Conservation (phyloP, 2,888 invertebrate species). For the Caenorhabditis sinica region DNA sequence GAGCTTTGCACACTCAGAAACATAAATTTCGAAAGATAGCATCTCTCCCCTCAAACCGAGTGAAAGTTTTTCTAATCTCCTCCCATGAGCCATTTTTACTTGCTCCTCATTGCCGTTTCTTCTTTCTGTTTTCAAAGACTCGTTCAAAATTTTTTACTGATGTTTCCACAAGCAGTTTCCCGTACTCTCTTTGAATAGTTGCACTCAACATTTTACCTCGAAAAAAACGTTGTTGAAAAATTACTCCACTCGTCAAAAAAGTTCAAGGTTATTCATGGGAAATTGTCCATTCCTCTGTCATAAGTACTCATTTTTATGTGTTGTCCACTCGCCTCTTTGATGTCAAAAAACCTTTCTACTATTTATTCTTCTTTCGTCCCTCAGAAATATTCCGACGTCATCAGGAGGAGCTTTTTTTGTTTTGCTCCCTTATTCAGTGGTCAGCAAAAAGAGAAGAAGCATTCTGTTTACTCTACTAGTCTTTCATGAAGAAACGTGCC, state of each 20-base stretch:
- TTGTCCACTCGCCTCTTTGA: neutral
- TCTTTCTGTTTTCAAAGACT: conserved; percentile 3
- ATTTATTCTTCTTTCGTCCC: neutral
- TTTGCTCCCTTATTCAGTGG: conserved; percentile 1
- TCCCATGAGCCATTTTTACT: conserved; percentile 16
- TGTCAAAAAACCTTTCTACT: neutral
- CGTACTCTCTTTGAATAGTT: neutral
- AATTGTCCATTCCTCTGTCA: neutral
- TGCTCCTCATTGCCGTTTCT: neutral
- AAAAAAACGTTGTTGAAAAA: neutral
- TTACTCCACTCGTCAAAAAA: conserved; percentile 6
- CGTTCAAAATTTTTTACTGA: too few species aligned
- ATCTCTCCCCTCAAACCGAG: too few species aligned
- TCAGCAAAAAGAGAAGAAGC: neutral
- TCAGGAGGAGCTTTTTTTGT: neutral
- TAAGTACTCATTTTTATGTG: neutral
- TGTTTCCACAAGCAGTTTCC: neutral
- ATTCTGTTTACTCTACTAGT: conserved; percentile 19
- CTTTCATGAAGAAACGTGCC: conserved; percentile 27
- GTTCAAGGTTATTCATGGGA: conserved; percentile 18
- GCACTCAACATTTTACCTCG: neutral
- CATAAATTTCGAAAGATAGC: too few species aligned
- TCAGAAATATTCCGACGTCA: conserved; percentile 13
- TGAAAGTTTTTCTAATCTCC: neutral
- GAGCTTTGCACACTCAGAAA: too few species aligned